Base-by-base conservation (phyloP, 1,140 invertebrate genomes). In the Heliconius congener region DNA sequence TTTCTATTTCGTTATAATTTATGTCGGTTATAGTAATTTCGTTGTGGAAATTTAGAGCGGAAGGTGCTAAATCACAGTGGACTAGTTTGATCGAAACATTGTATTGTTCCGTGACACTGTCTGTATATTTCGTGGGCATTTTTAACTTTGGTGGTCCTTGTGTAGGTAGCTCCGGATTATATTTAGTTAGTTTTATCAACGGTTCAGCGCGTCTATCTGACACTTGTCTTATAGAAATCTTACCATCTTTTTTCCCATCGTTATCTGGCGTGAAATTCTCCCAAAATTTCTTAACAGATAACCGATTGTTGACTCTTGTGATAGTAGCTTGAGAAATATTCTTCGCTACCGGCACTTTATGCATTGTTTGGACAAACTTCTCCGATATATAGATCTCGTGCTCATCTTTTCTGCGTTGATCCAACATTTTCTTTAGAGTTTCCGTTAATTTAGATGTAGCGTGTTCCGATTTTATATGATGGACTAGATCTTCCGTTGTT, bases 211-310 rank as follows among this genome's bases (percentile, higher is more conserved):
- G 5, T n/a, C 9, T 13, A 0, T 60, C 71, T 0, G 71, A 60
- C 0, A 87, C 42, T n/a, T 75, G 4, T 75, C 86, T 88, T 0
- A 93, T 82, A 19, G 60, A 79, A 5, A 86, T 74, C 9, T 81
- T 79, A 34, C 85, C 86, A 8, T 42, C 72, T 6, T 34, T 37
- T 6, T 27, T 27, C 11, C 77, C 79, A 11, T 81, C 81, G 2
- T 19, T 66, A 70, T 93, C 91, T 1, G 93, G 93, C 4, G 77
- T 86, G 55, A 94, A 94, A 18, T 82, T 92, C 79, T 94, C 91
- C 39, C 93, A 82, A 23, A 91, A 94, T 19, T 90, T 93, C 66
- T 89, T 85, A 0, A 90, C 91, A 0, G 91, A 93, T 30, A 89
- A 71, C n/a, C 81, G 81, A 23, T 90, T 83, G 8, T 82, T 60